Conservation (phyloP, 1,140 invertebrate genomes). For the Drosophila guanche region DNA sequence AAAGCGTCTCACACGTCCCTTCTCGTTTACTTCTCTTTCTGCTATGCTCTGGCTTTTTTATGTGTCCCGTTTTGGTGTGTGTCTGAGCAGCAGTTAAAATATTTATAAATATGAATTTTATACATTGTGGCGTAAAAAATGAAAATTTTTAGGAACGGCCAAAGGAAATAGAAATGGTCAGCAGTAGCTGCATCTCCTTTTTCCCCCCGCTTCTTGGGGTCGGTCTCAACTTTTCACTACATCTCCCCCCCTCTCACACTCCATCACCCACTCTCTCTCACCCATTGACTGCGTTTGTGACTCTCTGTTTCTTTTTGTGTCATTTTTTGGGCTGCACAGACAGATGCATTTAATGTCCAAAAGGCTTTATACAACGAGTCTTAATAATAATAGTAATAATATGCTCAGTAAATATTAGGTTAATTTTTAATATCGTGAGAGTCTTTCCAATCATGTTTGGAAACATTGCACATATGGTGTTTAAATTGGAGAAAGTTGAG, state of each 20-base stretch:
- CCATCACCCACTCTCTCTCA: background rate
- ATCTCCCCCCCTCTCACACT: background rate
- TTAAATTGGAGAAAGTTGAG: no score
- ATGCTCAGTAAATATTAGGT: background rate
- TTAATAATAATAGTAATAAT: constrained; percentile 48
- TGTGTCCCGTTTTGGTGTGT: constrained; percentile 71
- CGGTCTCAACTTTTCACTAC: no score
- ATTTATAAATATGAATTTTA: constrained; percentile 82
- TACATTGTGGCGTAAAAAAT: constrained; percentile 81
- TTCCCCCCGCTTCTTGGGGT: constrained; percentile 7
- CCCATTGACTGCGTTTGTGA: background rate
- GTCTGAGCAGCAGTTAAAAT: constrained; percentile 76
- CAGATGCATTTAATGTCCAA: constrained; percentile 75
- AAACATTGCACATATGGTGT: no score
- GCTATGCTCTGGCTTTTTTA: constrained; percentile 70
- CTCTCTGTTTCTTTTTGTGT: constrained; percentile 14
- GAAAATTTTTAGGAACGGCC: constrained; percentile 75
- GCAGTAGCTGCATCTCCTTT: constrained; percentile 40
- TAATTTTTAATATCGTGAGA: background rate
- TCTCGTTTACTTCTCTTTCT: constrained; percentile 43
- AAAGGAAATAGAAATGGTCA: constrained; percentile 78
- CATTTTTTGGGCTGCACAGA: constrained; percentile 33
- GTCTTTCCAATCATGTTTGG: background rate
- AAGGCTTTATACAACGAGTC: constrained; percentile 33
- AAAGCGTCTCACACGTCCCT: no score